Conservation (phyloP, 1,140 invertebrate genomes). For the Goniozus legneri region DNA sequence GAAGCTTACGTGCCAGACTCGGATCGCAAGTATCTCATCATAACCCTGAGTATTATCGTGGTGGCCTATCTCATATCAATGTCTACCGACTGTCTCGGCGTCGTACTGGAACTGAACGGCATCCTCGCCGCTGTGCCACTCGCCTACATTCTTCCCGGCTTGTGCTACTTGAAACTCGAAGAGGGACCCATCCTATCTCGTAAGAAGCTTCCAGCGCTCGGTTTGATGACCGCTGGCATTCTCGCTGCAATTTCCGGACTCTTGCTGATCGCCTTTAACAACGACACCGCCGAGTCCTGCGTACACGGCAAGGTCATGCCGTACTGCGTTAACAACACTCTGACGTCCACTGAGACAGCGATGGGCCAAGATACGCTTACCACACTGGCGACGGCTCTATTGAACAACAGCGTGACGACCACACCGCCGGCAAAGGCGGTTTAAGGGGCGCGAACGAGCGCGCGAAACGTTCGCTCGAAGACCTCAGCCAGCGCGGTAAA, state of each 20-base stretch:
- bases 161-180: slow-evolving; percentile 77
- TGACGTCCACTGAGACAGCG: slow-evolving; percentile 10
- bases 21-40: slow-evolving; percentile 57
- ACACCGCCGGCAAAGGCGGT: not conserved
- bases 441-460: not conserved
- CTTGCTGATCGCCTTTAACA: slow-evolving; percentile 57
- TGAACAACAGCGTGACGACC: not conserved
- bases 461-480: not conserved
- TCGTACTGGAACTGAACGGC: slow-evolving; percentile 84
- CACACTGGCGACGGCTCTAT: not conserved
- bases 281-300: slow-evolving; percentile 55
- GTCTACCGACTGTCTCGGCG: slow-evolving; percentile 80
- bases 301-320: slow-evolving; percentile 62
- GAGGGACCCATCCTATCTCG: slow-evolving; percentile 66
- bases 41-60: slow-evolving; percentile 71
- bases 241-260: slow-evolving; percentile 66
- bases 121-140: slow-evolving; percentile 80
- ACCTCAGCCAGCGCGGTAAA: no score
- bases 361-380: no score
- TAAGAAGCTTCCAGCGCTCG: slow-evolving; percentile 70
- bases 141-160: slow-evolving; percentile 79
- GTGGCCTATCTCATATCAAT: slow-evolving; percentile 76
- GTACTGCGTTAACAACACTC: slow-evolving; percentile 56
- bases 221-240: slow-evolving; percentile 68
- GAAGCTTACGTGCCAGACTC: slow-evolving; percentile 51